Percentiles rank a stretch among this genome's conserved stretches.
Conservation (phyloP, 2,113 vertebrate genomes). For the Etheostoma cragini region DNA sequence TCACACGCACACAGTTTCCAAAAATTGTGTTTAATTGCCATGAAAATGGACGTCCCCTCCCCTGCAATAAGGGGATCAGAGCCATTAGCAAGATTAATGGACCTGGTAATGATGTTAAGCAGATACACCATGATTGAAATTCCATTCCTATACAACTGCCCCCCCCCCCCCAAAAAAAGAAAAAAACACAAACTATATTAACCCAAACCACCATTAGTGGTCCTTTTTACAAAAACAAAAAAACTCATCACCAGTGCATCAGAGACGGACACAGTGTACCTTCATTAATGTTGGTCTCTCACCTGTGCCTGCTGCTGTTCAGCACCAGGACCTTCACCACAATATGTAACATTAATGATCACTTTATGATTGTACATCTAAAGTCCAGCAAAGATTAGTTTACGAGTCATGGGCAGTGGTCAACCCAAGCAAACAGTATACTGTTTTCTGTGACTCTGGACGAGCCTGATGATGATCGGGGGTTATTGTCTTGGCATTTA, state of each 20-base stretch:
- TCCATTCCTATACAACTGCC: conserved; percentile 44
- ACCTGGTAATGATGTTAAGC: conserved; percentile 83
- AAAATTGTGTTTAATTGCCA: conserved; percentile 79
- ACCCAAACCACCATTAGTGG: conserved; percentile 49
- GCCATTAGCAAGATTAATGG: conserved; percentile 84
- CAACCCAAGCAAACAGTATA: neutral
- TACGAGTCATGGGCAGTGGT: neutral
- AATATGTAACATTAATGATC: conserved; percentile 3
- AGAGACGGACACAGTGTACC: conserved; percentile 12
- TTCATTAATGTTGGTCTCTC: conserved; percentile 11
- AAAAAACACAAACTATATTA: conserved; percentile 43
- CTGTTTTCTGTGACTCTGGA: neutral
- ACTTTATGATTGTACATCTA: neutral
- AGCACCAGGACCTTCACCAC: neutral
- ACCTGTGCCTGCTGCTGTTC: neutral
- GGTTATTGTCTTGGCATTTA: neutral
- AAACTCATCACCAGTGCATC: conserved; percentile 46
- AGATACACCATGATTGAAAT: conserved; percentile 78
- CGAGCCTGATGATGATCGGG: neutral
- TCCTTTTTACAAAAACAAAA: conserved; percentile 39
- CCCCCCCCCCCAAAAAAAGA: neutral
- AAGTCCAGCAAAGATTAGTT: neutral
- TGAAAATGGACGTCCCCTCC: conserved; percentile 79
- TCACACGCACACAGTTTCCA: conserved; percentile 27
- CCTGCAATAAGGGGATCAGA: conserved; percentile 75